Base-by-base conservation (phyloP, 2,888 invertebrate species). In the Agonopterix arenella region DNA sequence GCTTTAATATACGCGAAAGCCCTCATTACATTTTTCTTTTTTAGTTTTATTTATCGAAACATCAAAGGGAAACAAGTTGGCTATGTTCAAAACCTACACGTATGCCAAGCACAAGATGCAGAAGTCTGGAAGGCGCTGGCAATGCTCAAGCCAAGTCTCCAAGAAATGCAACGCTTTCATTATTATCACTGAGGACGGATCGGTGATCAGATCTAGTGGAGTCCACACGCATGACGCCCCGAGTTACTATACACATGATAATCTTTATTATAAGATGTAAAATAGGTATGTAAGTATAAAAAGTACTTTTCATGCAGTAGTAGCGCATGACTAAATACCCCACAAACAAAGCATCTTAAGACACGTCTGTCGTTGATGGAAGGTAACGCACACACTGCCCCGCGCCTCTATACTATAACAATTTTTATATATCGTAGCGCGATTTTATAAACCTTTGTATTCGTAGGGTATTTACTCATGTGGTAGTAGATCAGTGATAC, bases 81-180 rank as follows among this genome's bases (percentile, higher is more conserved):
- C 13, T 8, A 37, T 45, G 36, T 37, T 8, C 11, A 37, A 45
- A 9, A 9, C 11, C 11, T 45, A 37, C 37, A 37, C 45, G 13
- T 49, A 16, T 36, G 2, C 42, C 18, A 49, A 28, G 18, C 42
- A 46, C 8, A 10, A n/a, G 10, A 11, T 11, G 10, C 9, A 28
- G 10, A 49, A 42, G 45, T 10, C n/a, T 4, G 49, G 49, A 10
- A 4, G 10, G 7, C 45, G 49, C 9, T 49, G 49, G 49, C 28
- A 43, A n/a, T 49, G 49, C 16, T 38, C 44, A 9, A 45, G 10
- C 4, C 37, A 40, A 8, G n/a, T 8, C 13, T 18, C 41, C 36
- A 37, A 37, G 8, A 45, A 16, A 28, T 45, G 49, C 41, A 36
- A 28, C 38, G 44, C 45, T 18, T 40, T 13, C 11, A 9, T 48